Evolutionary conservation across 1,140 invertebrate genomes (phyloP).

Genomic region (Brachionus plicatilis): DNA sequence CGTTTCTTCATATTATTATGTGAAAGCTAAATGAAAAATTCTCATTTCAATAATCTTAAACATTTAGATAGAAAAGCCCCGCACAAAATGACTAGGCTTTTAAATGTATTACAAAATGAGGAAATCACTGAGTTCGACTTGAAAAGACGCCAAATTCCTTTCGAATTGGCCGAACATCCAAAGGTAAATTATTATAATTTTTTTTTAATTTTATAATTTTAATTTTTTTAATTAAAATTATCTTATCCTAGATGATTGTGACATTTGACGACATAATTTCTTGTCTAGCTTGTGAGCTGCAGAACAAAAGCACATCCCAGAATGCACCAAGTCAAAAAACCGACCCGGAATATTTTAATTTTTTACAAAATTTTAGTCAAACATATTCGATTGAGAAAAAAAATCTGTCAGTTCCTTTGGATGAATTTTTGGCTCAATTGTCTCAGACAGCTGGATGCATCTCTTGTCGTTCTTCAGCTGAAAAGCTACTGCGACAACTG

Average conservation of each 20-base stretch:
- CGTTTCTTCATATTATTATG: not conserved
- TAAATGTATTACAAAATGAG: constrained; percentile 8
- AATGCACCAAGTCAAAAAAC: not conserved
- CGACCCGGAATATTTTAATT: not conserved
- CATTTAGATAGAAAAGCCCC: not conserved
- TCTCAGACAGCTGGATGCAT: not conserved
- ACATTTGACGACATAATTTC: constrained; percentile 14
- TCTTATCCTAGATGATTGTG: not conserved
- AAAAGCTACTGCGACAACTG: not conserved
- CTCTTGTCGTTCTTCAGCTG: not conserved
- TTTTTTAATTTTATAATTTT: not conserved
- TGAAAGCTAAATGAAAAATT: constrained; percentile 2
- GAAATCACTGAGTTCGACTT: not conserved
- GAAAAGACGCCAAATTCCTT: constrained; percentile 9
- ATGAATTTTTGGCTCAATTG: not conserved
- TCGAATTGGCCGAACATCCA: not conserved
- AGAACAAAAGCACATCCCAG: not conserved
- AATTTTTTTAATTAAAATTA: not conserved
- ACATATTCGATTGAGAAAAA: not conserved
- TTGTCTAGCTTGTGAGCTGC: not conserved
- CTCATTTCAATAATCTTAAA: not conserved
- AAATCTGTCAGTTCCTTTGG: not conserved
- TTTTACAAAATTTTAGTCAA: not conserved
- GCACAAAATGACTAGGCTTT: not conserved
- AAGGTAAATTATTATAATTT: not conserved